Evolutionary conservation across 2,797 vertebrate species (phyloP), one percentile per base, ranked within the genome.

Genomic region (Neosilurus hyrtlii): DNA sequence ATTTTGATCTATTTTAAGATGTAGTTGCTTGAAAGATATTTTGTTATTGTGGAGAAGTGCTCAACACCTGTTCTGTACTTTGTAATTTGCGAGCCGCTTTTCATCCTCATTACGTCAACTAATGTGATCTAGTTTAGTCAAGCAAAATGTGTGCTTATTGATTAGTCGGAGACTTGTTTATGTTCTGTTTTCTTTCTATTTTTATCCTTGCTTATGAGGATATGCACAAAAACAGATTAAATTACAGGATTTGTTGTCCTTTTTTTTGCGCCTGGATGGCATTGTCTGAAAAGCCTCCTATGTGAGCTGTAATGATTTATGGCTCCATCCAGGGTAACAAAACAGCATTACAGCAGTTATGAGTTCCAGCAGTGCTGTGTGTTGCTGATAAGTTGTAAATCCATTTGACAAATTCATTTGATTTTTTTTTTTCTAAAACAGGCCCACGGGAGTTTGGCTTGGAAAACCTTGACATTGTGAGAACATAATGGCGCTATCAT

Each of bases 321-420:
- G 37, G 37, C 63, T 79, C 74, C 71, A 51, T 76, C 70, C 70
- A 84, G 77, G 74, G 82, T 81, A 82, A 83, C 74, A 81, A 84
- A 82, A 86, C 74, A 54, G 52, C 84, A 84, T 68, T 76, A 68
- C 75, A 56, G 82, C 80, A 77, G 80, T 79, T 83, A 56, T 26
- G 62, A 77, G 83, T 86, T 83, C 68, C 81, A 81, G 75, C 71
- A 82, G 61, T 85, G 71, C 82, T 74, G 85, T 57, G 79, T 68
- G 16, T 67, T 85, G 82, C 71, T 84, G 77, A 86, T 82, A 84
- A 85, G 85, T 72, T 43, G 79, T 82, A 85, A 88, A 88, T 88
- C 82, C 85, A 88, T 79, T 86, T 84, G 84, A 80, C 87, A 70
- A 79, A 79, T 79, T 61, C 67, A 81, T 81, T 81, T 63, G 82